Percentiles rank a stretch among this genome's conserved stretches.
Conservation (phyloP, 2,888 invertebrate species). For the Hecatera dysodea region DNA sequence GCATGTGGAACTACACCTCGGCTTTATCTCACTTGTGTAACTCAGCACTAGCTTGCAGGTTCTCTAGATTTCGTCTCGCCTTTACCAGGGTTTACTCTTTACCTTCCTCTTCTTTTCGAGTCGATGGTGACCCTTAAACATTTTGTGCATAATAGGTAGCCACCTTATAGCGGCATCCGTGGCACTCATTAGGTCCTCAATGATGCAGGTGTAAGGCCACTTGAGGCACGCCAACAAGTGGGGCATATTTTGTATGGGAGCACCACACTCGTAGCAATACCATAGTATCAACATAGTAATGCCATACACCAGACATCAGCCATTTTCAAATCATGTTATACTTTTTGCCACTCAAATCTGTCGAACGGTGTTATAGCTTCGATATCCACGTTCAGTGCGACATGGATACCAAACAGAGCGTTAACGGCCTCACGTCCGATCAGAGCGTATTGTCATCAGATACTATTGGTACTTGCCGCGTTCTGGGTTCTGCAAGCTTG, state of each 20-base stretch:
- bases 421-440: slow-evolving; percentile 74
- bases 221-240: too few species aligned
- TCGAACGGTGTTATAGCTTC: slow-evolving; percentile 54
- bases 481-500: slow-evolving; percentile 34
- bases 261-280: neutral
- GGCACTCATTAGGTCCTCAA: too few species aligned
- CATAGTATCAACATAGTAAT: neutral
- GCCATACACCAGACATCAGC: neutral
- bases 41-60: neutral
- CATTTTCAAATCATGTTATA: slow-evolving; percentile 14
- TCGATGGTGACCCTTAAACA: too few species aligned
- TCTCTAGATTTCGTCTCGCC: neutral
- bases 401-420: slow-evolving; percentile 80
- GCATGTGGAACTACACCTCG: slow-evolving; percentile 10
- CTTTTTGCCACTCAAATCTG: slow-evolving; percentile 33
- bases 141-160: too few species aligned
- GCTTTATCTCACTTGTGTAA: neutral
- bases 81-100: too few species aligned
- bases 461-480: slow-evolving; percentile 53
- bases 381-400: slow-evolving; percentile 60
- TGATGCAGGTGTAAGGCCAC: too few species aligned
- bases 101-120: too few species aligned
- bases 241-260: too few species aligned
- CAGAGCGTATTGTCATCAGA: slow-evolving; percentile 66
- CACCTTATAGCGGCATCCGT: too few species aligned